Percentiles rank a stretch among this genome's conserved stretches.
Conservation (phyloP, 2,888 invertebrate genomes). For the Platerodrilus igneus region DNA sequence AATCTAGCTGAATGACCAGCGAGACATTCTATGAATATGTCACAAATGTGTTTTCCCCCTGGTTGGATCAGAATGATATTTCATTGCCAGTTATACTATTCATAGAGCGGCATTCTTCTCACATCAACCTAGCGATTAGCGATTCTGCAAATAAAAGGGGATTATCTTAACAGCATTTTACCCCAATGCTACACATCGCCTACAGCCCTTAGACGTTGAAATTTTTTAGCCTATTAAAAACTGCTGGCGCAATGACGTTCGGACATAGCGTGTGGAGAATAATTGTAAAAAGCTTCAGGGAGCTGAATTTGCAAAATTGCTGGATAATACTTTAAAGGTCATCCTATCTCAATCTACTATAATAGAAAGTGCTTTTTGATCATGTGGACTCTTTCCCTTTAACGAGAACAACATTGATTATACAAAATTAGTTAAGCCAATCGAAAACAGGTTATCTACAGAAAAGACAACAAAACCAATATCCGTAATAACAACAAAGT, state of each 20-base stretch:
- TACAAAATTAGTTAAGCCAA: neutral
- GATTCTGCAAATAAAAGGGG: constrained; percentile 40
- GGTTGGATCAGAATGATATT: constrained; percentile 32
- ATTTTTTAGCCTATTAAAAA: constrained; percentile 1
- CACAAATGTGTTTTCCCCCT: constrained; percentile 36
- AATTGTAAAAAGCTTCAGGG: neutral
- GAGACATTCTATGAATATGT: constrained; percentile 44
- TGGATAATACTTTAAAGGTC: neutral
- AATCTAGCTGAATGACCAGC: constrained; percentile 45
- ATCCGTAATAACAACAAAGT: too few species aligned
- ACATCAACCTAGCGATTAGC: constrained; percentile 40
- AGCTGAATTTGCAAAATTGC: neutral
- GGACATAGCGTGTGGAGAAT: neutral
- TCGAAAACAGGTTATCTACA: too few species aligned
- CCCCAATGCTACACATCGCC: neutral
- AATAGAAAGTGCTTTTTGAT: neutral
- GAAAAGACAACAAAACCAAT: too few species aligned
- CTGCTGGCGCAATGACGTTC: neutral
- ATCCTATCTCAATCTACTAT: neutral
- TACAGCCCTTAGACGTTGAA: constrained; percentile 1
- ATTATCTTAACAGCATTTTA: neutral
- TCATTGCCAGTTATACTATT: constrained; percentile 41
- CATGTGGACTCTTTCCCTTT: neutral
- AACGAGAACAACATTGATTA: neutral
- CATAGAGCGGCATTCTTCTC: constrained; percentile 43